Percentiles rank a stretch among this genome's conserved stretches.
phyloP scores from a whole-genome alignment of 2,797 vertebrate species.

The Emydoidea blandingii region DNA sequence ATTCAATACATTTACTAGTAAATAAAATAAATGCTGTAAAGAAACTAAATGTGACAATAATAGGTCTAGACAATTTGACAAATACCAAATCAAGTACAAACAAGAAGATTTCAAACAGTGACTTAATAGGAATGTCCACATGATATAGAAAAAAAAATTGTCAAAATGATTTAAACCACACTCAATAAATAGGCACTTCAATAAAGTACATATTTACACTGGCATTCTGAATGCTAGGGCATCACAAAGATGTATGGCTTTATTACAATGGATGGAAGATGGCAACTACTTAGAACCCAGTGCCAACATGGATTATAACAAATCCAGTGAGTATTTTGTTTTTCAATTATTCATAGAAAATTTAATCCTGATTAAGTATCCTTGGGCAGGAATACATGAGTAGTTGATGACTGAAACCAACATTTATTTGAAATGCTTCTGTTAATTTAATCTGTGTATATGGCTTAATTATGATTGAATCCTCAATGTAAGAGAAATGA shows the following conservation, averaged over 20 bases:
- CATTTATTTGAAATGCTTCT: conserved; percentile 86
- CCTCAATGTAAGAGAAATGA: conserved; percentile 84
- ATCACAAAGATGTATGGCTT: conserved; percentile 77
- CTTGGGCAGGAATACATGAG: conserved; percentile 86
- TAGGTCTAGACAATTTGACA: conserved; percentile 24
- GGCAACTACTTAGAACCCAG: conserved; percentile 83
- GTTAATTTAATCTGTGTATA: conserved; percentile 88
- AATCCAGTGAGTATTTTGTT: conserved; percentile 88
- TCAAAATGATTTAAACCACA: conserved; percentile 59
- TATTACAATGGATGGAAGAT: conserved; percentile 83
- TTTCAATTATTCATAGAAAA: conserved; percentile 90
- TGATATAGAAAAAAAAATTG: not conserved
- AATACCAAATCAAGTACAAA: conserved; percentile 28
- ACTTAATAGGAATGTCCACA: conserved; percentile 44
- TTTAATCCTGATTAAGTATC: conserved; percentile 89
- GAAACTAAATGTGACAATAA: not conserved
- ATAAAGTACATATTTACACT: conserved; percentile 73
- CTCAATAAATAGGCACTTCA: conserved; percentile 77
- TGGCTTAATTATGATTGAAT: conserved; percentile 85
- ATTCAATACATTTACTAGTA: conserved; percentile 7
- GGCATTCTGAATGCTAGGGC: conserved; percentile 69
- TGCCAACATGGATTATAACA: conserved; percentile 86
- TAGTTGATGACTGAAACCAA: conserved; percentile 85
- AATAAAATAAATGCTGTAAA: conserved; percentile 37
- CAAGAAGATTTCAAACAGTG: conserved; percentile 30